A percentile compares a stretch with the other conserved stretches of the same genome.
Evolutionary conservation across 2,113 vertebrate genomes (phyloP).

Genomic region (Arvicanthis niloticus): DNA sequence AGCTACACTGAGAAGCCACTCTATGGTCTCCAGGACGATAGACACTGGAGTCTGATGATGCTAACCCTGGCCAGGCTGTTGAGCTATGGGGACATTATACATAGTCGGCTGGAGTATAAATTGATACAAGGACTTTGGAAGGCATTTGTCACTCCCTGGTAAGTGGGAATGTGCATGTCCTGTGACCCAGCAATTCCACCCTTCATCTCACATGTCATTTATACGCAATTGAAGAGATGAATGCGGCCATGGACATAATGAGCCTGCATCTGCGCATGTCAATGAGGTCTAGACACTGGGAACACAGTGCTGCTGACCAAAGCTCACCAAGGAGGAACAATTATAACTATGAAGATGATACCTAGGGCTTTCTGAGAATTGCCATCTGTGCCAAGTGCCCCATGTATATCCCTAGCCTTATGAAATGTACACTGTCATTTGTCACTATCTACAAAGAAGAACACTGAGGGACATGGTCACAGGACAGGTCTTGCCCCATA

Average conservation of each 20-base stretch:
- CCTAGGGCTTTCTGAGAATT: not conserved
- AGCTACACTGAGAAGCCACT: not conserved
- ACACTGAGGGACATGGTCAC: not conserved
- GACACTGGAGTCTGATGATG: rapidly evolving
- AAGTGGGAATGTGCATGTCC: not conserved
- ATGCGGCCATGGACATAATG: not conserved
- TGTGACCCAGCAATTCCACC: not conserved
- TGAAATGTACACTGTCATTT: rapidly evolving
- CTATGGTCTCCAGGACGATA: rapidly evolving
- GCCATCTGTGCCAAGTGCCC: not conserved
- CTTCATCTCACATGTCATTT: not conserved
- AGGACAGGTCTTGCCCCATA: rapidly evolving
- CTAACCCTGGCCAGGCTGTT: not conserved
- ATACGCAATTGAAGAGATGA: not conserved
- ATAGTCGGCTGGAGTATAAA: not conserved
- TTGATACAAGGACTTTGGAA: not conserved
- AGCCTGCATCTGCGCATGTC: not conserved
- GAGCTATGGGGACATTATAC: not conserved
- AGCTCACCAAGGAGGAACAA: not conserved
- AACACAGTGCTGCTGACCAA: rapidly evolving
- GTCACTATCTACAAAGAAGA: not conserved
- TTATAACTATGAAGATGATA: no score
- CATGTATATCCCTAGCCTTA: not conserved
- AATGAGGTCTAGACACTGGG: no score
- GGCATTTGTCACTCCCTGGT: not conserved